Conservation (phyloP, 2,888 invertebrate genomes). For the Leucophora obtusa region DNA sequence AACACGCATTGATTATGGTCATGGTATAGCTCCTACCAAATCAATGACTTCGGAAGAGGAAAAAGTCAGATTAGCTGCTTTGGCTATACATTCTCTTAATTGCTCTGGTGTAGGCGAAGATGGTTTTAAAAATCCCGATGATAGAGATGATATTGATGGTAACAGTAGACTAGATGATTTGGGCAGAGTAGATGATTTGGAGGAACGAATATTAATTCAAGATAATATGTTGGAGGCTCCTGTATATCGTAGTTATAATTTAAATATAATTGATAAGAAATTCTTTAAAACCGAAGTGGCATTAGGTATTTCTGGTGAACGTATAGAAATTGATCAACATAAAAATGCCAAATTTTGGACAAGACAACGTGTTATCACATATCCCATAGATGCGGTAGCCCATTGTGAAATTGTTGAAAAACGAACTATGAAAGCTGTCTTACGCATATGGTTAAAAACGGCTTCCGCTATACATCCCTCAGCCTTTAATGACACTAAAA, state of each 20-base stretch:
- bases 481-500: conserved; percentile 52
- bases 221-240: conserved; percentile 91
- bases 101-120: conserved; percentile 71
- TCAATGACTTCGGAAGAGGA: conserved; percentile 79
- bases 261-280: conserved; percentile 88
- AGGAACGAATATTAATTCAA: conserved; percentile 85
- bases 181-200: conserved; percentile 78
- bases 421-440: conserved; percentile 85
- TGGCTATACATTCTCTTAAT: conserved; percentile 71
- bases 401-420: conserved; percentile 90
- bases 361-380: conserved; percentile 88
- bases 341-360: conserved; percentile 83
- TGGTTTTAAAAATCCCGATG: conserved; percentile 73
- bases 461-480: conserved; percentile 70
- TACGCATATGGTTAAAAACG: conserved; percentile 84
- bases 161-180: conserved; percentile 73
- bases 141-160: conserved; percentile 53
- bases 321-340: conserved; percentile 91
- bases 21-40: conserved; percentile 69
- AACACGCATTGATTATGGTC: conserved; percentile 73
- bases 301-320: conserved; percentile 92
- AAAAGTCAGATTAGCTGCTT: conserved; percentile 72
- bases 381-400: conserved; percentile 91
- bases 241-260: conserved; percentile 89
- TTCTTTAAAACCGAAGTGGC: conserved; percentile 90